Base-by-base conservation (phyloP, 2,797 vertebrate species). In the Leptodactylus fallax region DNA sequence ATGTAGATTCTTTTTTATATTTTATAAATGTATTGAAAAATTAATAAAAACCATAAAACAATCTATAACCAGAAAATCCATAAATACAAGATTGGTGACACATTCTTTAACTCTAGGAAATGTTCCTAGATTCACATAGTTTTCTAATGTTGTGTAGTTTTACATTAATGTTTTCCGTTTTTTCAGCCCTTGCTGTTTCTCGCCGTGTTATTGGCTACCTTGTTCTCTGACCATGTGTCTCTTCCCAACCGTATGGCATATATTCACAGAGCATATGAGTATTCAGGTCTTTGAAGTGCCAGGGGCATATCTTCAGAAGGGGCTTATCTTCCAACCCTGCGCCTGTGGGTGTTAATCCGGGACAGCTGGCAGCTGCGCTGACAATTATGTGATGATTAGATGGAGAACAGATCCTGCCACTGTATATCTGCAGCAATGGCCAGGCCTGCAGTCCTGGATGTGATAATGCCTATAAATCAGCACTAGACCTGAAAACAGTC, bases 261-360 rank as follows among this genome's bases (percentile, higher is more conserved):
- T 53, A 53, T 49, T 49, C 8, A 1, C 47, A n/a, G 72, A 51
- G 1, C 72, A 76, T 76, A n/a, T 51, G 47, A 76, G 72, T 77
- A 77, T 77, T 77, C 49, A 77, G 72, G 72, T 53, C 47, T 77
- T 23, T 77, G 49, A 23, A 53, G 2, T 53, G 72, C 49, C 72
- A 53, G 72, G 45, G 72, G 72, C 72, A 77, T 51, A 23, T 53
- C 72, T 77, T 77, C n/a, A 77, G 49, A 77, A 53, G 47, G 72
- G 72, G 72, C 72, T 77, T 23, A 53, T 23, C 11, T 53, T 53
- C 49, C 11, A 51, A 53, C 11, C 72, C 45, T 77, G 4, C 0
- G 77, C 13, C 77, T 78, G 23, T 79, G 55, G 78, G 55, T 79
- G 55, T 17, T 56, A 56, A 36, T 19, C 25, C 16, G 25, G 23